Conservation (phyloP, 2,113 vertebrate species). For the Leucopsar rothschildi region DNA sequence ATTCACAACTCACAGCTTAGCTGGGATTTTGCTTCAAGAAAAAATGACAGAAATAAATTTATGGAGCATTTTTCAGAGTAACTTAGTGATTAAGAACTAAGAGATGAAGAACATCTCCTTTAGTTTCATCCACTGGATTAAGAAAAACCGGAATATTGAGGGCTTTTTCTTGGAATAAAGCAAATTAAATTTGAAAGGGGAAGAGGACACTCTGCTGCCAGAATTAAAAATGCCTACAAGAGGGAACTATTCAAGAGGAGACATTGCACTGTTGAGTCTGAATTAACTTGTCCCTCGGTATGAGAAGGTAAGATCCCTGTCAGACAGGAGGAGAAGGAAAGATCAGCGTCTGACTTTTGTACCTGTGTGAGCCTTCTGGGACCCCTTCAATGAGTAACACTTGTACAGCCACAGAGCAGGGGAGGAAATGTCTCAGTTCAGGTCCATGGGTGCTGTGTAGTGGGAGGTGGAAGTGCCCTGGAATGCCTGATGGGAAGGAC, state of each 20-base stretch:
- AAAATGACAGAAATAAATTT: not conserved
- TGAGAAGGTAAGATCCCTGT: not conserved
- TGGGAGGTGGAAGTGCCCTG: not conserved
- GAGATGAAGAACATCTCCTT: not conserved
- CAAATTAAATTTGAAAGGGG: not conserved
- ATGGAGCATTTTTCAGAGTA: not conserved
- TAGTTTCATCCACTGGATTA: not conserved
- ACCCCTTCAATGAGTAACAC: not conserved
- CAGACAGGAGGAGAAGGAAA: not conserved
- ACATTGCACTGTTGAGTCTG: not conserved
- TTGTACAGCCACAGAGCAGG: not conserved
- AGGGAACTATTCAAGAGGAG: not conserved
- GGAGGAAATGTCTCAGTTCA: not conserved
- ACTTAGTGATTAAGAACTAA: not conserved
- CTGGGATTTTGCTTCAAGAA: not conserved
- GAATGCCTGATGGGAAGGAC: not conserved
- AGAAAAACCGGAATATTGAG: not conserved
- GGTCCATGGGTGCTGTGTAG: not conserved
- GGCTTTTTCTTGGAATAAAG: not conserved
- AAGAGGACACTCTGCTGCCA: not conserved
- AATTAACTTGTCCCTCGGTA: not conserved
- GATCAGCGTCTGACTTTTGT: not conserved
- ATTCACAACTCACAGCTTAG: not conserved
- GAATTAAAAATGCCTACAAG: not conserved
- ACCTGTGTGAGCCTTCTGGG: not conserved